A percentile compares a stretch with the other conserved stretches of the same genome.
Conservation (phyloP, 2,113 vertebrate species). For the Corydoras maculifer region DNA sequence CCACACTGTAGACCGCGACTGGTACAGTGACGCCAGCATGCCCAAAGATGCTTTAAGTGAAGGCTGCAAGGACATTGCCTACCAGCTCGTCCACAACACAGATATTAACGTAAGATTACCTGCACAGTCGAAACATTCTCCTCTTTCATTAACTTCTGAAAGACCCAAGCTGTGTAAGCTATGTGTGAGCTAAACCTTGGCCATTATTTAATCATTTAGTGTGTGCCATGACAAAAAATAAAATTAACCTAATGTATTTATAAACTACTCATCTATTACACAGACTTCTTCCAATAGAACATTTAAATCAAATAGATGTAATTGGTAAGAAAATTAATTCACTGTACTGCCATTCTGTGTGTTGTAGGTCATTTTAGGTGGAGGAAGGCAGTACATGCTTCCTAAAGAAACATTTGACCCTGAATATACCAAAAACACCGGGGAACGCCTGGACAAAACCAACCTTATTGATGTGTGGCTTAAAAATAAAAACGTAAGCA, state of each 20-base stretch:
- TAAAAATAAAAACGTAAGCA: constrained; percentile 54
- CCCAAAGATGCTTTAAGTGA: constrained; percentile 24
- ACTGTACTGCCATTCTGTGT: background rate
- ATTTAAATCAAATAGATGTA: too few relatives aligned
- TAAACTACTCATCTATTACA: too few relatives aligned
- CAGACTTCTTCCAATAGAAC: too few relatives aligned
- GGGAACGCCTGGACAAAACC: constrained; percentile 53
- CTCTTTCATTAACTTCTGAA: background rate
- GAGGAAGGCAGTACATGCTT: constrained; percentile 71
- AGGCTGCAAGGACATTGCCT: constrained; percentile 67
- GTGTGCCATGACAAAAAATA: too few relatives aligned
- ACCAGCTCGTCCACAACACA: constrained; percentile 67
- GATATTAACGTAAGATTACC: constrained; percentile 68
- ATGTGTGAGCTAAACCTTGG: too few relatives aligned
- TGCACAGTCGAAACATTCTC: background rate
- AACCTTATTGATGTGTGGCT: constrained; percentile 64
- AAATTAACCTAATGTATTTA: too few relatives aligned
- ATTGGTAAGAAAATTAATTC: too few relatives aligned
- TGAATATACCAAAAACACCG: constrained; percentile 49
- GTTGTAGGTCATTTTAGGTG: constrained; percentile 70
- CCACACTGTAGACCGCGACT: constrained; percentile 59
- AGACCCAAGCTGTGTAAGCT: too few relatives aligned
- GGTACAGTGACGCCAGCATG: constrained; percentile 66
- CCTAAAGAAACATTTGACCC: constrained; percentile 48
- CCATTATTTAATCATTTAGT: too few relatives aligned